Evolutionary conservation across 2,113 vertebrate genomes (phyloP).

Genomic region (Formicarius rufipectus): DNA sequence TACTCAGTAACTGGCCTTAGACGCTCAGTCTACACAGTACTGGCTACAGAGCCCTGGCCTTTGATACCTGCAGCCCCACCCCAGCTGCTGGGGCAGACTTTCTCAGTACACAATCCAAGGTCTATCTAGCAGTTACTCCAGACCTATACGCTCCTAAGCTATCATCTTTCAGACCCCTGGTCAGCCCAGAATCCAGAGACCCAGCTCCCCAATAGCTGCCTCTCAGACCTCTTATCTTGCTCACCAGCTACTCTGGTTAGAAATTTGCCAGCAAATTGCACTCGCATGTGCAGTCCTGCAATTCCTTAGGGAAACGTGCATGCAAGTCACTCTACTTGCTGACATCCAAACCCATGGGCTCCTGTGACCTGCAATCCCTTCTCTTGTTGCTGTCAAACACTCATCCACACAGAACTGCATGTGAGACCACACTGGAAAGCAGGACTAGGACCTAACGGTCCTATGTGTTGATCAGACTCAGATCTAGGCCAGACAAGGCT

Average conservation of each 20-base stretch:
- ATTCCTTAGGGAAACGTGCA: neutral
- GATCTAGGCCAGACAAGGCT: neutral
- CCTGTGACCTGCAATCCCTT: neutral
- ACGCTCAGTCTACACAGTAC: neutral
- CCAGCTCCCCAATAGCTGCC: neutral
- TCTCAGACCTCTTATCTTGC: neutral
- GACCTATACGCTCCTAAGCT: neutral
- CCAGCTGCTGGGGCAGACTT: neutral
- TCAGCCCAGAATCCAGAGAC: neutral
- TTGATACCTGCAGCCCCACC: rapidly evolving
- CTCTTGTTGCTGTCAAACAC: neutral
- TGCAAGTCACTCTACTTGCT: neutral
- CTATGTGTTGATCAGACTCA: no score
- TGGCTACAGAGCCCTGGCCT: neutral
- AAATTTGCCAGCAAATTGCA: neutral
- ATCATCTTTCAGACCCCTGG: neutral
- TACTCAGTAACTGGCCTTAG: neutral
- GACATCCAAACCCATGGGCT: neutral
- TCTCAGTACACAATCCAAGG: neutral
- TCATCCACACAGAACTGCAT: neutral
- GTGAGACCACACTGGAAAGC: neutral
- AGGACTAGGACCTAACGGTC: neutral
- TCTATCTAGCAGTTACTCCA: neutral
- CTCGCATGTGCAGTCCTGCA: neutral
- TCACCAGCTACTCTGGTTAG: neutral